phyloP scores from a whole-genome alignment of 2,113 vertebrate species.

The Myrmecobius fasciatus region DNA sequence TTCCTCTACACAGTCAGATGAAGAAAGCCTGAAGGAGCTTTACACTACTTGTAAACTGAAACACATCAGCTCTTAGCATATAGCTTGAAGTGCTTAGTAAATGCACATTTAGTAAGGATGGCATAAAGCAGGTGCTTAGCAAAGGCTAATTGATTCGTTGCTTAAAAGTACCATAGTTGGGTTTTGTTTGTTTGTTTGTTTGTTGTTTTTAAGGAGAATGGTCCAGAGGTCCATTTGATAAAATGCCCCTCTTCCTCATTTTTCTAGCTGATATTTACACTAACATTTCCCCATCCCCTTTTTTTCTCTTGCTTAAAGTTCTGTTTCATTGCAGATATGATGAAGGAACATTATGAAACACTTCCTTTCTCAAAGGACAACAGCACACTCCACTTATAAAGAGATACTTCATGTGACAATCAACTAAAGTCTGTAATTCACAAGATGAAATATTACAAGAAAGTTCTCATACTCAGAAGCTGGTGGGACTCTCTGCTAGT shows the following conservation, averaged over 20 bases:
- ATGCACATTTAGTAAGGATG: not conserved
- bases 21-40: not conserved
- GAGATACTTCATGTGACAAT: not conserved
- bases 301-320: not conserved
- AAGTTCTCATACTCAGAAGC: not conserved
- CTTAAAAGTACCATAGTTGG: not conserved
- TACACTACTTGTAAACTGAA: not conserved
- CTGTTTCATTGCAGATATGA: not conserved
- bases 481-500: not conserved
- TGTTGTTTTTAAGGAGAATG: not conserved
- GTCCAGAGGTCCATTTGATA: not conserved
- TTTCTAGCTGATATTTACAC: not conserved
- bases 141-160: not conserved
- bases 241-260: not conserved
- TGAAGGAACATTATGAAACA: not conserved
- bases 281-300: not conserved
- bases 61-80: not conserved
- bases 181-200: too few relatives aligned
- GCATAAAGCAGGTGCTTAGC: not conserved
- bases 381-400: not conserved
- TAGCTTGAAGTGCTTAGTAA: not conserved
- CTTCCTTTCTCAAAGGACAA: not conserved
- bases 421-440: not conserved
- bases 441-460: not conserved
- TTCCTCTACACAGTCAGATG: not conserved